Evolutionary conservation across 2,888 invertebrate genomes (phyloP), one percentile per base, ranked within the genome.

Genomic region (Agrotis exclamationis): DNA sequence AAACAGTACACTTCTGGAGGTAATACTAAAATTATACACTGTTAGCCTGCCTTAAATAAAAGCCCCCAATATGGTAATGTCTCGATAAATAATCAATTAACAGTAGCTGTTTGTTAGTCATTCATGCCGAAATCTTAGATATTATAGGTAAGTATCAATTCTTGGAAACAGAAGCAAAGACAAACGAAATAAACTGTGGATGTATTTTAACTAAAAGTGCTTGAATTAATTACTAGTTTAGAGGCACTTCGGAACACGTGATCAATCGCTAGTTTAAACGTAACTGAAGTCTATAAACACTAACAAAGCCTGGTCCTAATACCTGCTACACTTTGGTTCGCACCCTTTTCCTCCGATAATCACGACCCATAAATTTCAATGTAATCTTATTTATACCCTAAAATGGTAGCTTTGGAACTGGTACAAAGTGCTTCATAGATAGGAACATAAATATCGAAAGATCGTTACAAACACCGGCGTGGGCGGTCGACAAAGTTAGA

Each of bases 391-490:
- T 78, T 73, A n/a, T n/a, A 77, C 69, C 53, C 39, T 63, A 64
- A 82, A 80, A 82, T 63, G 54, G 47, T 47, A 39, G 56, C 56
- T 75, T 54, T 62, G 28, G 20, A 75, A 75, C 50, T 58, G 60
- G 68, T 69, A 58, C 45, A 48, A 54, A 80, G 47, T 72, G 60
- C 47, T 33, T 56, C 64, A 79, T 57, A 64, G 63, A 83, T 73
- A 59, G 64, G 68, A 58, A 65, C 69, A 66, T 75, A 79, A 75
- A 83, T 73, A 70, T 63, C 51, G 57, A 72, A 51, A 72, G 28
- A 54, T 54, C 71, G 65, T 59, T 68, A 66, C 47, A 57, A 28
- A 72, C 70, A 68, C 45, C 60, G 47, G 66, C 22, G 53, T 33
- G 57, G 47, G 63, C 44, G 56, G n/a, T 45, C 20, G 20, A 20